Evolutionary conservation across 2,888 invertebrate species (phyloP), one percentile per base, ranked within the genome.

Genomic region (Macrosiphum euphorbiae): DNA sequence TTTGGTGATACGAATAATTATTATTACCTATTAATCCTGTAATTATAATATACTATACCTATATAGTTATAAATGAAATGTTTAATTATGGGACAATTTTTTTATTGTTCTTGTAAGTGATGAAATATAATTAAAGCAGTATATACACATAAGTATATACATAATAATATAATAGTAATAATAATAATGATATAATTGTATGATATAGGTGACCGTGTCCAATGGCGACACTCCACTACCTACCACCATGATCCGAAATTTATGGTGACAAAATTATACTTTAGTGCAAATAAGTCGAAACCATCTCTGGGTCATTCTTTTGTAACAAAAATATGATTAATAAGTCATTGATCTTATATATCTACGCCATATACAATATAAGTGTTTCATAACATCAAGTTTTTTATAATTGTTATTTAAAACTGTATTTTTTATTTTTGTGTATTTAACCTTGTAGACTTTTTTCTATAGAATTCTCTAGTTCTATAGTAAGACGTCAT

Each of bases 251-350:
- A 35, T 78, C 20, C 10, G 8, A 78, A 35, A 78, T 78, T 78
- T 78, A 78, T 35, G 35, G 78, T 78, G 78, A 78, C 78, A 78
- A 78, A 78, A 78, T 78, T 78, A 78, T 67, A 78, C 24, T 78
- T 78, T 20, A 78, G 78, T 35, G 78, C 78, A 20, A 35, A 78
- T 20, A 78, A 78, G 78, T 35, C 2, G 35, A 35, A 35, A 78
- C 35, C 35, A 35, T 35, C 35, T 35, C 35, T 78, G 35, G 78
- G 78, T 78, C 35, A 78, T 78, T 78, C 78, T 78, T 78, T 78
- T 78, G 78, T 78, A 78, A 35, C 78, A 35, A 7, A 20, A 35
- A 8, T 78, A 78, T 78, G 8, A 35, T 78, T 78, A 35, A 35
- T 78, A 35, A 35, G n/a, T 35, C 67, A 67, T 67, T 35, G 35